phyloP scores from a whole-genome alignment of 2,888 invertebrate species.

The Lasioglossum malachurum region DNA sequence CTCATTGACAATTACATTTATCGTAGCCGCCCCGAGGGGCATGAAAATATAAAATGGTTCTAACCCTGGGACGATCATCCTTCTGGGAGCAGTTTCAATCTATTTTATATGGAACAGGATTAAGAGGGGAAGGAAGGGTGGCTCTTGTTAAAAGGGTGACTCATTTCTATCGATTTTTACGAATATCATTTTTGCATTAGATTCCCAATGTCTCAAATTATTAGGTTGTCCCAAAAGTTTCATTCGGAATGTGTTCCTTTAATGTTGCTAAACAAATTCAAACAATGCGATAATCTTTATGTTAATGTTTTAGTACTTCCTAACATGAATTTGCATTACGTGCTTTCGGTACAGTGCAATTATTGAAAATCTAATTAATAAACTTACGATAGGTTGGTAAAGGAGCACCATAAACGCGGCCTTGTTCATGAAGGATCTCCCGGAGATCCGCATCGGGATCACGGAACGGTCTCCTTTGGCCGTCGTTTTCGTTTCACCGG shows the following conservation, averaged over 20 bases:
- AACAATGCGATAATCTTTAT: too few relatives aligned
- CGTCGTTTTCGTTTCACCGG: conserved; percentile 18
- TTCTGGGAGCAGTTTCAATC: conserved; percentile 11
- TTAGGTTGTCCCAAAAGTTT: too few relatives aligned
- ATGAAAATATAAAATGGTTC: background rate
- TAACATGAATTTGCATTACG: too few relatives aligned
- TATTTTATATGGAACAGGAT: conserved; percentile 5
- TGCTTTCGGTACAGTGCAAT: too few relatives aligned
- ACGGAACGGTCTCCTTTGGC: conserved; percentile 32
- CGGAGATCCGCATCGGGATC: background rate
- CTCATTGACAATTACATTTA: background rate
- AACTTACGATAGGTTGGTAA: background rate
- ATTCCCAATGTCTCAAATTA: background rate
- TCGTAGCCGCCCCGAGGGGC: background rate
- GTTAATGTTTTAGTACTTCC: too few relatives aligned
- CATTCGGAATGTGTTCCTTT: too few relatives aligned
- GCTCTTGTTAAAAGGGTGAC: background rate
- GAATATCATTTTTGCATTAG: background rate
- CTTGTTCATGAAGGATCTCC: background rate
- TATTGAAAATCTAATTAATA: too few relatives aligned
- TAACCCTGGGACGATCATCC: background rate
- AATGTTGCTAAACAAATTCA: too few relatives aligned
- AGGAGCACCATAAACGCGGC: background rate
- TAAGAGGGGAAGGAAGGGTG: background rate
- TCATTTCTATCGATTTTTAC: background rate